Evolutionary conservation across 2,113 vertebrate genomes (phyloP).

Genomic region (Psilopsiagon aymara): DNA sequence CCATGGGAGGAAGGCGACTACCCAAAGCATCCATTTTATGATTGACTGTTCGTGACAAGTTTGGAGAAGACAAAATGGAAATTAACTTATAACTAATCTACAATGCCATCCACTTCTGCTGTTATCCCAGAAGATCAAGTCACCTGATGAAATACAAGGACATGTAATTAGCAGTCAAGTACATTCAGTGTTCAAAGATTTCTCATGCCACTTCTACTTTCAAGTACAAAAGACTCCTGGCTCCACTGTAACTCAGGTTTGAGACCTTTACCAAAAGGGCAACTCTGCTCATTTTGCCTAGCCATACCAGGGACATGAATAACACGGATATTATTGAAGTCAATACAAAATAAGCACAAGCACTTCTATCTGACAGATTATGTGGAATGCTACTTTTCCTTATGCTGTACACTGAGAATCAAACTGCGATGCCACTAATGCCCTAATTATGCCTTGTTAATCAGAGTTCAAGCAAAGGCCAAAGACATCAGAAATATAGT

Average conservation of each 20-base stretch:
- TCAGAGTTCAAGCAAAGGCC: not conserved
- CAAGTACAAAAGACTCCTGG: not conserved
- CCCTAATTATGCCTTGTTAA: not conserved
- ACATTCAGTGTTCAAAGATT: not conserved
- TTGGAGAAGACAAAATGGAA: conserved; percentile 38
- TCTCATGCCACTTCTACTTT: not conserved
- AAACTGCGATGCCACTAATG: not conserved
- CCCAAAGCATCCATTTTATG: conserved; percentile 76
- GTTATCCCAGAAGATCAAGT: conserved; percentile 30
- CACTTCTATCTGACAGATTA: not conserved
- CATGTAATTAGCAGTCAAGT: conserved; percentile 23
- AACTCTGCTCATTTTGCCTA: not conserved
- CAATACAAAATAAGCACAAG: not conserved
- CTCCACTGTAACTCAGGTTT: not conserved
- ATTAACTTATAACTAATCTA: not conserved
- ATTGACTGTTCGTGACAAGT: not conserved
- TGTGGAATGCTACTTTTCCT: not conserved
- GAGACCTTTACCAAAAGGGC: not conserved
- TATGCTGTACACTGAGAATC: not conserved
- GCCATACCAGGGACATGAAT: not conserved
- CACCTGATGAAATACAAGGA: conserved; percentile 62
- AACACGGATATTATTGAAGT: not conserved
- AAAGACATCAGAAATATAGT: not conserved
- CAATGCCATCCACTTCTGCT: not conserved
- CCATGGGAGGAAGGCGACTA: conserved; percentile 61